Evolutionary conservation across 1,140 invertebrate genomes (phyloP).

Genomic region (Psilanteris sp.): DNA sequence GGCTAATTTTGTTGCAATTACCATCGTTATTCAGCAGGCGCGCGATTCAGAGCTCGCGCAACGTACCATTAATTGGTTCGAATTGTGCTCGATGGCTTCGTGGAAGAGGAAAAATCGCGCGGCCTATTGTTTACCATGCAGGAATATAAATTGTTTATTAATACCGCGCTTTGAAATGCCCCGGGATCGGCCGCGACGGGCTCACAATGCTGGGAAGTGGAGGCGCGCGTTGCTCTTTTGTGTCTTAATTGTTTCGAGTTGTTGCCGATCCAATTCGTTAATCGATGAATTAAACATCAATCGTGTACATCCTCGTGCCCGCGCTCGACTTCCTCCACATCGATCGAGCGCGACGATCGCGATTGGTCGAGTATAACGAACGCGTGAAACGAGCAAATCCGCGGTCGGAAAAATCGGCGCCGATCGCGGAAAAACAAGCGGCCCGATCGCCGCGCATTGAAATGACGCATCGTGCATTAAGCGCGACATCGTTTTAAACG

Average conservation of each 20-base stretch:
- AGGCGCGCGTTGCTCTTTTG: conserved; percentile 34
- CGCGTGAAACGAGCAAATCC: conserved; percentile 11
- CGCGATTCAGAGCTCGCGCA: too few species aligned
- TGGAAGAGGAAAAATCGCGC: too few species aligned
- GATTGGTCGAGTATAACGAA: conserved; percentile 30
- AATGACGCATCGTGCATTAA: conserved; percentile 44
- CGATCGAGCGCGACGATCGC: conserved; percentile 42
- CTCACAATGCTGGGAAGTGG: conserved; percentile 47
- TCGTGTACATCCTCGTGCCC: conserved; percentile 38
- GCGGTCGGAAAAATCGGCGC: neutral
- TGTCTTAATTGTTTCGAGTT: conserved; percentile 50
- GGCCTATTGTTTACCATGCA: too few species aligned
- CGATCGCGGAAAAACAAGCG: neutral
- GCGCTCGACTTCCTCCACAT: conserved; percentile 44
- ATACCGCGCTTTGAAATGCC: too few species aligned
- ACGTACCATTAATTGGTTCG: too few species aligned
- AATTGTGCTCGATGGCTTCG: too few species aligned
- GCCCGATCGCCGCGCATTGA: neutral
- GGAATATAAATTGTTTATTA: too few species aligned
- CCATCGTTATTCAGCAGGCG: too few species aligned
- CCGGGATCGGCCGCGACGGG: too few species aligned
- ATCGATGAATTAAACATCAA: conserved; percentile 60
- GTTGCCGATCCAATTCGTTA: conserved; percentile 57
- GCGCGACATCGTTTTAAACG: conserved; percentile 53
- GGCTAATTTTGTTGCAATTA: too few species aligned